A percentile compares a stretch with the other conserved stretches of the same genome.
Conservation (phyloP, 1,140 invertebrate genomes). For the Rhagoletis zephyria region DNA sequence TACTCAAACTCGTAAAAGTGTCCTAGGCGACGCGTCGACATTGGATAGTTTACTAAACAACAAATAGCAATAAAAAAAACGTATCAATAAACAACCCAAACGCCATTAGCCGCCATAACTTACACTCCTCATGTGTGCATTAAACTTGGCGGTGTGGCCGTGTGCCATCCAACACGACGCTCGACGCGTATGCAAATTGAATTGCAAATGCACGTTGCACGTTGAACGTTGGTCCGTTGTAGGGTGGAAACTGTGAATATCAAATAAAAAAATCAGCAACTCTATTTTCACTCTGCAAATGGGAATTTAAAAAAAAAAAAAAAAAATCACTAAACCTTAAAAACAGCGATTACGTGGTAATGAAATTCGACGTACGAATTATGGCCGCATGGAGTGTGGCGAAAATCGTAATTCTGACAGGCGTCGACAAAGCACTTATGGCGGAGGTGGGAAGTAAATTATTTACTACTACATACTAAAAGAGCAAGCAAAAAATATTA, state of each 20-base stretch:
- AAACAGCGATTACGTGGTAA: not conserved
- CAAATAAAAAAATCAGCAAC: too few species aligned
- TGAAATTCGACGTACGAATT: slow-evolving; percentile 10
- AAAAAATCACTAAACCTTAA: not conserved
- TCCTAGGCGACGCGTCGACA: too few species aligned
- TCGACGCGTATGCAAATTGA: slow-evolving; percentile 31
- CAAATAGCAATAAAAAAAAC: not conserved
- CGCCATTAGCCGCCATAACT: not conserved
- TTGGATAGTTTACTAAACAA: too few species aligned
- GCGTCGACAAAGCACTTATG: not conserved
- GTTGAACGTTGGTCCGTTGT: not conserved
- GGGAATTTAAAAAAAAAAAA: not conserved
- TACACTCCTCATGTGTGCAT: not conserved
- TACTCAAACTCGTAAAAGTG: too few species aligned
- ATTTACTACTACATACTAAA: not conserved
- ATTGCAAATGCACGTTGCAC: not conserved
- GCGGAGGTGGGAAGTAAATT: not conserved
- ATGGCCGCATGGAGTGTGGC: not conserved
- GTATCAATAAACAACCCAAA: not conserved
- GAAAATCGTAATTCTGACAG: not conserved
- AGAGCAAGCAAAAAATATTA: too few species aligned
- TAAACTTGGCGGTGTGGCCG: not conserved
- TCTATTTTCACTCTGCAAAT: not conserved
- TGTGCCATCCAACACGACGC: too few species aligned
- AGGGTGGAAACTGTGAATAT: not conserved